Conservation (phyloP, 2,797 vertebrate genomes). For the Protonibea diacanthus region DNA sequence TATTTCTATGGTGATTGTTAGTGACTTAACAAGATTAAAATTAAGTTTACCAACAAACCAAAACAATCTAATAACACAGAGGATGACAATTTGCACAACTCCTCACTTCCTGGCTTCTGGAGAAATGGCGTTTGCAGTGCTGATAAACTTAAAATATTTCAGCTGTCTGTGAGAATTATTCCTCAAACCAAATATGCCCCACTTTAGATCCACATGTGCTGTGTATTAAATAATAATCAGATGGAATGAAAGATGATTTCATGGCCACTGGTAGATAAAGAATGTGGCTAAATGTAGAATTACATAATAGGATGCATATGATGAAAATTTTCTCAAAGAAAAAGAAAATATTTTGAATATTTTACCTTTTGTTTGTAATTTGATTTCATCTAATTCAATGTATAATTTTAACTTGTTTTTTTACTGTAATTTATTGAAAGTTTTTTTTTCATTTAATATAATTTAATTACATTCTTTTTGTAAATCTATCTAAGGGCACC, state of each 20-base stretch:
- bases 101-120: not conserved
- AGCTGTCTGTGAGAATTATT: not conserved
- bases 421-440: too few species aligned
- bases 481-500: not conserved
- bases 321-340: too few species aligned
- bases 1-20: not conserved
- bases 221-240: not conserved
- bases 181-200: not conserved
- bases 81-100: not conserved
- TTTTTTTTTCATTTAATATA: too few species aligned
- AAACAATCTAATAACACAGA: not conserved
- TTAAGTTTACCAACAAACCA: not conserved
- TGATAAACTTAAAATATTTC: not conserved
- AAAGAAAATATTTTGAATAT: too few species aligned
- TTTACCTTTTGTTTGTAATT: too few species aligned
- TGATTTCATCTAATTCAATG: too few species aligned
- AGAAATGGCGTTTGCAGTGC: not conserved
- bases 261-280: not conserved
- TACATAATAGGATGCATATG: too few species aligned
- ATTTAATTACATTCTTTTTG: too few species aligned
- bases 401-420: too few species aligned
- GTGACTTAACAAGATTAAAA: not conserved
- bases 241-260: not conserved
- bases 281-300: not conserved
- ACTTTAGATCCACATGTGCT: not conserved